Percentiles rank a stretch among this genome's conserved stretches.
Conservation (phyloP, 2,888 invertebrate genomes). For the Epirrita christyi region DNA sequence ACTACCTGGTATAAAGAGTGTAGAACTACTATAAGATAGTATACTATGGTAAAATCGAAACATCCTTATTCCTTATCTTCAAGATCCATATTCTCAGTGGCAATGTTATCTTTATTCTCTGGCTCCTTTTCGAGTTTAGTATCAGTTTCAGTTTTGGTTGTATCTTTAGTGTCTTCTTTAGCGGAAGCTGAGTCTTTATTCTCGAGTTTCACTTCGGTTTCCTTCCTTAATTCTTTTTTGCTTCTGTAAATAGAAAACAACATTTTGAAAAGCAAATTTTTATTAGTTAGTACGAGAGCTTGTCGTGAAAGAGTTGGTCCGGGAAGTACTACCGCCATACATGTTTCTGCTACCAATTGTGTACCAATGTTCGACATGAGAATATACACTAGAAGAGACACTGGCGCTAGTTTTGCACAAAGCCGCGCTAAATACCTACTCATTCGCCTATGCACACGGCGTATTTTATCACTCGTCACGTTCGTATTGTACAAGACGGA, state of each 20-base stretch:
- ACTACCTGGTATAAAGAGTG: neutral
- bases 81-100: conserved; percentile 63
- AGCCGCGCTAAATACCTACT: no score
- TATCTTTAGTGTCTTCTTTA: conserved; percentile 28
- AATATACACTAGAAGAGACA: no score
- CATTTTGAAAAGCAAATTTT: neutral
- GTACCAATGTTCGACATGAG: no score
- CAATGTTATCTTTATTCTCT: conserved; percentile 49
- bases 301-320: no score
- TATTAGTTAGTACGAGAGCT: no score
- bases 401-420: no score
- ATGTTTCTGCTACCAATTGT: no score
- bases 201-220: conserved; percentile 30
- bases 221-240: conserved; percentile 48
- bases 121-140: conserved; percentile 28
- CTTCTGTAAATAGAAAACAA: conserved; percentile 21
- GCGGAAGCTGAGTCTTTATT: conserved; percentile 16
- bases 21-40: neutral
- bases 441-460: no score
- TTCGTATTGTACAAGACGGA: no score
- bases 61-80: conserved; percentile 61
- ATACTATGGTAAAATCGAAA: neutral
- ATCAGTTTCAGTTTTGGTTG: conserved; percentile 30
- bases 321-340: no score
- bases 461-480: no score